Evolutionary conservation across 2,888 invertebrate genomes (phyloP), one percentile per base, ranked within the genome.

Genomic region (Ormyrus thymus): DNA sequence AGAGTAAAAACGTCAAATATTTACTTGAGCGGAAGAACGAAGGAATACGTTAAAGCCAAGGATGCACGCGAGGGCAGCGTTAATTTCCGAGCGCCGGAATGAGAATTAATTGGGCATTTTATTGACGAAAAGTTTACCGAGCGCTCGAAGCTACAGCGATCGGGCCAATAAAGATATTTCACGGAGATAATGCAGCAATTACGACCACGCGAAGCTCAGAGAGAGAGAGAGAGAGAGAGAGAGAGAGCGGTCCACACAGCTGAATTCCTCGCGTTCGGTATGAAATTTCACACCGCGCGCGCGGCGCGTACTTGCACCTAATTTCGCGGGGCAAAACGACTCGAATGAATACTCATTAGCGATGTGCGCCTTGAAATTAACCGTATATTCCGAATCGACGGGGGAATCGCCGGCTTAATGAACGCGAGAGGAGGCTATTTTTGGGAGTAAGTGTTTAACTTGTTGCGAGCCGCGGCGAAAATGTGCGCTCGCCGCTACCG

Each of bases 281-380:
- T 76, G 69, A 76, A 76, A 69, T 68, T 69, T 61, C 69, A 76
- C 69, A 75, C 66, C 66, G 11, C 1, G 13, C 6, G 45, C 10
- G 29, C 1, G 1, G 29, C 3, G 3, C 29, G 29, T 29, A 58
- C 50, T n/a, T 56, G 55, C 64, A 15, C n/a, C 53, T 43, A 45
- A 68, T 61, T 74, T 73, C 50, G 43, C 53, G 11, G 29, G 29
- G 29, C 15, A 8, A 62, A 55, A 59, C 13, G n/a, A n/a, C 53
- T 5, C 13, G 8, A n/a, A 65, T 64, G 29, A 65, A 13, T 48
- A 29, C 7, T 65, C 64, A 29, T 65, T 64, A 59, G 50, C 43
- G 65, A 61, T 58, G 56, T 8, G 6, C 53, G 29, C 29, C 29
- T 29, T 43, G 29, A 48, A 74, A 58, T 50, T 55, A 65, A 65